phyloP scores from a whole-genome alignment of 2,113 vertebrate species.

The Pangasianodon hypophthalmus region DNA sequence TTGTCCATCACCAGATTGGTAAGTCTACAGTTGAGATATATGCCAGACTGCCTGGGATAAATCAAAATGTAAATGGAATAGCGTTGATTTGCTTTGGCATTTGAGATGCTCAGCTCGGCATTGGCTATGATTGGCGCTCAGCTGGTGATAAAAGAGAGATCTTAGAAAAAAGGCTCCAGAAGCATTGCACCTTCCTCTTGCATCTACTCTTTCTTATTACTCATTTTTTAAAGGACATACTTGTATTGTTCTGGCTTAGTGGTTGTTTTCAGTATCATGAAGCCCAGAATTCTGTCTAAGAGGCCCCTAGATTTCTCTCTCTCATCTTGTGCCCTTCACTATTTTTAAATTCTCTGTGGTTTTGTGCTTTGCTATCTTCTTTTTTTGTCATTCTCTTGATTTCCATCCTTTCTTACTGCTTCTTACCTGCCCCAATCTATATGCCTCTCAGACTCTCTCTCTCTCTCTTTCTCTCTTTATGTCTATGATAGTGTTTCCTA shows the following conservation, averaged over 20 bases:
- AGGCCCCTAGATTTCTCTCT: neutral
- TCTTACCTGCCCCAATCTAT: neutral
- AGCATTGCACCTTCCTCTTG: slow-evolving; percentile 8
- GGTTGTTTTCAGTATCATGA: neutral
- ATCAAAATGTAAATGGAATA: slow-evolving; percentile 47
- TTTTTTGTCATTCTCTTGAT: neutral
- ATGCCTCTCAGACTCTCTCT: neutral
- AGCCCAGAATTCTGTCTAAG: neutral
- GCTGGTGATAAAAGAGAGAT: slow-evolving; percentile 23
- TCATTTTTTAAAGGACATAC: neutral
- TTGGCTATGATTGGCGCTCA: slow-evolving; percentile 29
- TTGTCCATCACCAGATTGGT: slow-evolving; percentile 47
- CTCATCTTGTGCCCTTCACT: neutral
- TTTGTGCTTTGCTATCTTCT: neutral
- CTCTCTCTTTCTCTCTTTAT: neutral
- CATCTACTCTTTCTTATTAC: neutral
- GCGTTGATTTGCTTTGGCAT: slow-evolving; percentile 23
- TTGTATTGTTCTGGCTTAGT: neutral
- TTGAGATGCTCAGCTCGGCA: slow-evolving; percentile 12
- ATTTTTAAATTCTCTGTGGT: neutral
- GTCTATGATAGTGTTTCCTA: slow-evolving; percentile 52
- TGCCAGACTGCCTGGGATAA: slow-evolving; percentile 34
- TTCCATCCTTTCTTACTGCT: neutral
- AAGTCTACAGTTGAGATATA: slow-evolving; percentile 37
- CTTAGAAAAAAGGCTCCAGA: neutral